phyloP scores from a whole-genome alignment of 2,113 vertebrate species.

The Ia io region DNA sequence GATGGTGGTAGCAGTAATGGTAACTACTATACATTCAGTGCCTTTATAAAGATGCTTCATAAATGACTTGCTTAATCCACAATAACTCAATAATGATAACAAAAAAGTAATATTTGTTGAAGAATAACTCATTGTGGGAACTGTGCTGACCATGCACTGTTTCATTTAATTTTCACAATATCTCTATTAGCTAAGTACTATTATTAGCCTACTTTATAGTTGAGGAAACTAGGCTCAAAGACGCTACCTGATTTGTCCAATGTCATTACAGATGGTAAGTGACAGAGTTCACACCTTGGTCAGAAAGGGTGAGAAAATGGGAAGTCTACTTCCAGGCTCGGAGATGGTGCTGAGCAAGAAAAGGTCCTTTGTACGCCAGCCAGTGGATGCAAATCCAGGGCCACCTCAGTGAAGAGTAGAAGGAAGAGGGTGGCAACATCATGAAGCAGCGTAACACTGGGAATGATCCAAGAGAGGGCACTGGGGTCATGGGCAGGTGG shows the following conservation, averaged over 20 bases:
- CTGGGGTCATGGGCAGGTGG: not conserved
- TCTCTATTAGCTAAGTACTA: not conserved
- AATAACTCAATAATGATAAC: not conserved
- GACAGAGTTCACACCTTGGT: not conserved
- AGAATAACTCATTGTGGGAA: not conserved
- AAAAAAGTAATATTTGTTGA: not conserved
- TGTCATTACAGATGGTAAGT: not conserved
- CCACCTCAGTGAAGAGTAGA: no score
- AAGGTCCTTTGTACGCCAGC: no score
- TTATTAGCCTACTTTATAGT: not conserved
- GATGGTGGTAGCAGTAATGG: not conserved
- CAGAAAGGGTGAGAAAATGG: not conserved
- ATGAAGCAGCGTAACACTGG: not conserved
- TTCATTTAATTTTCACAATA: not conserved
- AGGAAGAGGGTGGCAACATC: not conserved
- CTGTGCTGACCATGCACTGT: not conserved
- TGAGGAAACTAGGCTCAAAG: not conserved
- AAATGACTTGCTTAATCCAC: not conserved
- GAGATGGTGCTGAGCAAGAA: not conserved
- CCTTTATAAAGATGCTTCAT: not conserved
- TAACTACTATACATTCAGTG: not conserved
- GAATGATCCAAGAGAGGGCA: not conserved
- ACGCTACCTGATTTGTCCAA: not conserved
- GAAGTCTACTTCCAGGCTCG: not conserved
- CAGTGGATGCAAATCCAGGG: not conserved